Conservation (phyloP, 2,888 invertebrate genomes). For the Euproctis similis region DNA sequence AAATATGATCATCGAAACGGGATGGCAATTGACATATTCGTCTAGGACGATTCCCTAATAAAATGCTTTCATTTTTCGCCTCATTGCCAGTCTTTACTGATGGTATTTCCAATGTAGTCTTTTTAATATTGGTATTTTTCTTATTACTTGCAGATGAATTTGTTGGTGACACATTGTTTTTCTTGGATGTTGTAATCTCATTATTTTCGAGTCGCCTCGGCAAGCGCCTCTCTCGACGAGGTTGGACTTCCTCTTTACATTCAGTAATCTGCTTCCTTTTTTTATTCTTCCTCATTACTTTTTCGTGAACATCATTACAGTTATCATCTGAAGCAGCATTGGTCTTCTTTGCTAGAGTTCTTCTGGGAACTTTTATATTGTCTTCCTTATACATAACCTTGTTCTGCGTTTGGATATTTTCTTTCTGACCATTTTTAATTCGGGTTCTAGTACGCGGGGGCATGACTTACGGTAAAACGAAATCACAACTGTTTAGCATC, state of each 20-base stretch:
- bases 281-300: slow-evolving; percentile 9
- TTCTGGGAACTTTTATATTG: slow-evolving; percentile 32
- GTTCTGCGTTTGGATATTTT: slow-evolving; percentile 37
- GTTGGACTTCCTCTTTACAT: no score
- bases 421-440: slow-evolving; percentile 43
- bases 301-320: slow-evolving; percentile 24
- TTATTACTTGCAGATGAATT: slow-evolving; percentile 6
- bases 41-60: slow-evolving; percentile 42
- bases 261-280: no score
- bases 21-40: slow-evolving; percentile 52
- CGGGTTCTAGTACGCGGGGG: slow-evolving; percentile 49
- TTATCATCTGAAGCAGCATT: slow-evolving; percentile 61
- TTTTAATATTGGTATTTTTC: slow-evolving; percentile 9
- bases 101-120: slow-evolving; percentile 38
- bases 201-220: slow-evolving; percentile 45
- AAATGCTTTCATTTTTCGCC: slow-evolving; percentile 31
- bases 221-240: slow-evolving; percentile 42
- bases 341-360: slow-evolving; percentile 57
- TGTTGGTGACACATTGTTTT: not conserved
- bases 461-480: slow-evolving; percentile 39
- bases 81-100: no score
- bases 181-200: slow-evolving; percentile 18
- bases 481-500: no score
- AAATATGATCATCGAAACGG: slow-evolving; percentile 49
- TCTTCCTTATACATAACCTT: slow-evolving; percentile 28